Evolutionary conservation across 1,140 invertebrate species (phyloP), one percentile per base, ranked within the genome.

Genomic region (Acromyrmex charruanus): DNA sequence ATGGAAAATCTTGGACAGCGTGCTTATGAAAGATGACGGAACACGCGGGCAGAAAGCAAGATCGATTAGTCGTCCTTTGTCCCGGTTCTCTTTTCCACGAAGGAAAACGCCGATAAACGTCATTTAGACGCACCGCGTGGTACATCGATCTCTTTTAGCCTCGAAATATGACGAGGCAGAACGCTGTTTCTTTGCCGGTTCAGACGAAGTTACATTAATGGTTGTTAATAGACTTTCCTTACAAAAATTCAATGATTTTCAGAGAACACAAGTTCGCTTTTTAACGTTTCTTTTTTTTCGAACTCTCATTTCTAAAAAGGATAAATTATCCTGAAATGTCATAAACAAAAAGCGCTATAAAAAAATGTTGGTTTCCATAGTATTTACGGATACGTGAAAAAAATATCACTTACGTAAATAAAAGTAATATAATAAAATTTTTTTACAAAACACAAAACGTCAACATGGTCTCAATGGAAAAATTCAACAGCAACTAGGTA

Each of bases 11-110:
- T 59, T 82, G 39, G 65, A 74, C 65, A 71, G 35, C 39, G 21
- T 35, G 68, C 44, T 82, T 82, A 72, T 74, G 55, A 61, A 58
- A 31, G 68, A 82, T 74, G 68, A 44, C 55, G 53, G 68, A 18
- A 69, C 65, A 69, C 39, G 51, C 7, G 31, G 4, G 28, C 21
- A 21, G 80, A 14, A 77, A 53, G 77, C 9, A 16, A 85, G 72
- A 85, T 85, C 82, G 82, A 85, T 85, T 66, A 77, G 44, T 79
- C 59, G 39, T 31, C 28, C 44, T 65, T 85, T 79, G 74, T 77
- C 72, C n/a, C 5, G 74, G 14, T 6, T 77, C 81, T 65, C 28
- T 53, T 74, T 75, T 65, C 5, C 44, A 1, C 18, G 10, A 16
- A 6, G 80, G 6, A 39, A 28, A 84, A 75, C 25, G 77, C 44